These are phyloP conservation scores for Anagrus nilaparvatae DNA, from an alignment of 1,140 invertebrate genomes.

Conservation along the genomic window DNA sequence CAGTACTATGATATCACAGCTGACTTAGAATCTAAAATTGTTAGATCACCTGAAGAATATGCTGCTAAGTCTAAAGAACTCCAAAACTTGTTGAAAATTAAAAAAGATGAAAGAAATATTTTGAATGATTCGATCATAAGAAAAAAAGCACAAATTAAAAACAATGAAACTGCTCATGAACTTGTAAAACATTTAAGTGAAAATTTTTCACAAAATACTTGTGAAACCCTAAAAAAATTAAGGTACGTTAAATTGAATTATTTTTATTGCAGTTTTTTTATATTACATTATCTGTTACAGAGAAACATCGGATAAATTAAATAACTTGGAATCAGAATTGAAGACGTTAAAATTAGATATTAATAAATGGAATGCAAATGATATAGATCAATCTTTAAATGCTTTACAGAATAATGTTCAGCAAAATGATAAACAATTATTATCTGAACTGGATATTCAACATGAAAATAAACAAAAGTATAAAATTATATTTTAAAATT, in stretches of 20 bases:
- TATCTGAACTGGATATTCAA: slow-evolving; percentile 14
- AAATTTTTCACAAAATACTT: slow-evolving; percentile 14
- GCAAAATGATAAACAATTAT: slow-evolving; percentile 6
- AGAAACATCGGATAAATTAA: slow-evolving; percentile 2
- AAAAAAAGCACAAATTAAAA: slow-evolving; percentile 23
- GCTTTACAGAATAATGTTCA: slow-evolving; percentile 11
- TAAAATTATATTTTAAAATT: slow-evolving; percentile 3
- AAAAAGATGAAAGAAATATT: slow-evolving; percentile 18
- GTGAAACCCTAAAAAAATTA: slow-evolving; percentile 11
- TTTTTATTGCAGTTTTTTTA: not conserved
- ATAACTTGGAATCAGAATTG: slow-evolving; percentile 13
- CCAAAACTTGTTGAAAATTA: slow-evolving; percentile 14
- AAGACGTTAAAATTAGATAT: slow-evolving; percentile 7
- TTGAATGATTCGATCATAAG: slow-evolving; percentile 18
- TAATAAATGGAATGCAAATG: slow-evolving; percentile 15
- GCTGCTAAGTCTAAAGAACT: slow-evolving; percentile 19
- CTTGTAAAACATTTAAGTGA: slow-evolving; percentile 19
- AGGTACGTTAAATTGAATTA: slow-evolving; percentile 13
- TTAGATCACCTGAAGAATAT: slow-evolving; percentile 24
- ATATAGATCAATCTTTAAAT: not conserved
- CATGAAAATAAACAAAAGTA: slow-evolving; percentile 8
- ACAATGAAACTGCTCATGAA: slow-evolving; percentile 16
- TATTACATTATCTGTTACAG: slow-evolving; percentile 1
- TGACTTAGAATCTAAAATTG: slow-evolving; percentile 24
- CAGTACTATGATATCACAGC: slow-evolving; percentile 19